Evolutionary conservation across 2,888 invertebrate genomes (phyloP).

Genomic region (Microplitis manilae): DNA sequence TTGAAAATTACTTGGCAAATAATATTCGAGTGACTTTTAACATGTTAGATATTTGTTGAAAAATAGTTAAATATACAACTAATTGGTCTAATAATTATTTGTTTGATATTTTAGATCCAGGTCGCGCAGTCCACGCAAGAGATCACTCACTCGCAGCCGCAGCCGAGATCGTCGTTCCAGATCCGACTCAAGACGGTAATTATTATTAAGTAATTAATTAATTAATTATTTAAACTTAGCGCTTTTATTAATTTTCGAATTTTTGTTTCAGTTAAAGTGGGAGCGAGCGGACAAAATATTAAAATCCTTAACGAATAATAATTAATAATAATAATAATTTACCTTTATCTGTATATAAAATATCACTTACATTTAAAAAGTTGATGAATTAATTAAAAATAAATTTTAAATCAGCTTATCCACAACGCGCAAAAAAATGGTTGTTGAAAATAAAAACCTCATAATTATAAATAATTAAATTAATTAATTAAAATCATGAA

Average conservation of each 20-base stretch:
- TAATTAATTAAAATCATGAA: no score
- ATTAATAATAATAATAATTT: slow-evolving; percentile 20
- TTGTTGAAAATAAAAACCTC: no score
- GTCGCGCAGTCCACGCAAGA: slow-evolving; percentile 68
- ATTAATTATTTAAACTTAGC: background rate
- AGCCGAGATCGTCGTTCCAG: slow-evolving; percentile 70
- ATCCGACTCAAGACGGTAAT: slow-evolving; percentile 69
- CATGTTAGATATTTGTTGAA: background rate
- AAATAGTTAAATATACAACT: background rate
- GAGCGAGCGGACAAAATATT: background rate
- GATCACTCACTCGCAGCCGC: slow-evolving; percentile 68
- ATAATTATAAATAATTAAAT: no score
- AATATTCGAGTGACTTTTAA: background rate
- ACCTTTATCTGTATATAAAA: slow-evolving; percentile 64
- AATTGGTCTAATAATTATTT: slow-evolving; percentile 11
- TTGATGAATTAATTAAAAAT: slow-evolving; percentile 30
- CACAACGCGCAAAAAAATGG: slow-evolving; percentile 40
- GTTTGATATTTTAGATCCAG: slow-evolving; percentile 65
- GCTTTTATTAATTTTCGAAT: background rate
- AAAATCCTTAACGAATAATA: background rate
- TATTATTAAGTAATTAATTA: background rate
- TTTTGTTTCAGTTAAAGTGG: background rate
- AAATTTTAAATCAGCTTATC: slow-evolving; percentile 37
- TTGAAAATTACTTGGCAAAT: background rate
- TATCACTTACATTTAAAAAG: slow-evolving; percentile 18